Conservation (phyloP, 2,797 vertebrate species). For the Sebastiscus albofasciatus region DNA sequence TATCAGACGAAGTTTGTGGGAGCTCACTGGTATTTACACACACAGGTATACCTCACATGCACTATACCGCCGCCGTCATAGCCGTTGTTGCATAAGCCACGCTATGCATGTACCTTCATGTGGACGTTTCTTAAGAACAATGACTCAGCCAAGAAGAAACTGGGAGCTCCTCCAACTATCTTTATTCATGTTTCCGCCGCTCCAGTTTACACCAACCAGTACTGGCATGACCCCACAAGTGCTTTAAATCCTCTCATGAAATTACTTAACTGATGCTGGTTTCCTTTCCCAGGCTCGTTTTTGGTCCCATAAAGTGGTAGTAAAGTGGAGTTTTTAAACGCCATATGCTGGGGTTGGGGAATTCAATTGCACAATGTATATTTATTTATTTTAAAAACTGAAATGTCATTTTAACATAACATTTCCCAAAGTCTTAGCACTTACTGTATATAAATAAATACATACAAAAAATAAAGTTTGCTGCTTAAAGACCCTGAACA, state of each 20-base stretch:
- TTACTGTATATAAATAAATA: background rate
- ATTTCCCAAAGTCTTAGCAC: background rate
- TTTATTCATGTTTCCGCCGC: slow-evolving; percentile 54
- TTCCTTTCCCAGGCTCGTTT: slow-evolving; percentile 52
- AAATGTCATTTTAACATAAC: background rate
- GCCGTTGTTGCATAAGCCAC: slow-evolving; percentile 35
- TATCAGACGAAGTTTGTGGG: slow-evolving; percentile 84
- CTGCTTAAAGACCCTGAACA: background rate
- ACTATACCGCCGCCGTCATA: background rate
- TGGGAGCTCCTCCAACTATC: slow-evolving; percentile 65
- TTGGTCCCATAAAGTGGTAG: slow-evolving; percentile 13
- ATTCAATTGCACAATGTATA: background rate
- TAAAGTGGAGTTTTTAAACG: slow-evolving; percentile 13
- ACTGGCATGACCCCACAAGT: slow-evolving; percentile 57
- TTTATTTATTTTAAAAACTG: background rate
- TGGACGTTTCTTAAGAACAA: slow-evolving; percentile 61
- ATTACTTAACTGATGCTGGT: slow-evolving; percentile 39
- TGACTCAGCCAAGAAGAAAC: slow-evolving; percentile 59
- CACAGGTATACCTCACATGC: background rate
- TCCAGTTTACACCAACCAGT: slow-evolving; percentile 47
- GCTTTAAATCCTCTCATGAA: slow-evolving; percentile 44
- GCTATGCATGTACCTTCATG: slow-evolving; percentile 65
- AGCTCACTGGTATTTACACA: slow-evolving; percentile 75
- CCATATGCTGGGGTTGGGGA: background rate
- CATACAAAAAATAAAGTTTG: background rate